Conservation (phyloP, 2,888 invertebrate genomes). For the Pinctada fucata region DNA sequence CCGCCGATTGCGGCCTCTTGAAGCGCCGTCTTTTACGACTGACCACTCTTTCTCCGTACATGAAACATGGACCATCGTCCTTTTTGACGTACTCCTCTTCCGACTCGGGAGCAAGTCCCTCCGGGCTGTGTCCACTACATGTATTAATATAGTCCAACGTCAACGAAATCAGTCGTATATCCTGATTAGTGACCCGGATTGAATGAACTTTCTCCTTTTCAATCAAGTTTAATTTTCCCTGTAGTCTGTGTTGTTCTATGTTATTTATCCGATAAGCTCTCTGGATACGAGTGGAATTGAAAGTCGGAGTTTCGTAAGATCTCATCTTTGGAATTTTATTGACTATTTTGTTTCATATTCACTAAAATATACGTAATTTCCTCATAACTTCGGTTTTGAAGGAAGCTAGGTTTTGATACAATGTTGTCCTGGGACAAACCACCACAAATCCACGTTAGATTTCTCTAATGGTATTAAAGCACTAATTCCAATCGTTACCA, state of each 20-base stretch:
- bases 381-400: too few species aligned
- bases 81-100: slow-evolving; percentile 43
- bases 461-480: too few species aligned
- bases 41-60: slow-evolving; percentile 71
- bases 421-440: too few species aligned
- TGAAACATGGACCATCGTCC: slow-evolving; percentile 60
- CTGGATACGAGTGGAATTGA: slow-evolving; percentile 68
- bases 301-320: slow-evolving; percentile 56
- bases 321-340: slow-evolving; percentile 49
- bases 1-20: slow-evolving; percentile 58
- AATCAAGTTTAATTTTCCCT: slow-evolving; percentile 59
- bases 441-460: too few species aligned
- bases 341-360: too few species aligned
- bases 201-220: slow-evolving; percentile 67
- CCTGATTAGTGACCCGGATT: slow-evolving; percentile 67
- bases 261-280: slow-evolving; percentile 70
- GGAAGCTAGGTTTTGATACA: too few species aligned
- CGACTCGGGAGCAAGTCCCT: slow-evolving; percentile 59
- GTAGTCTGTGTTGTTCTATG: slow-evolving; percentile 66
- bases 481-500: too few species aligned
- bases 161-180: slow-evolving; percentile 68
- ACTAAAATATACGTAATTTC: too few species aligned
- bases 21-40: slow-evolving; percentile 62
- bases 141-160: slow-evolving; percentile 71
- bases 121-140: slow-evolving; percentile 70